These are phyloP conservation scores for Eclectus roratus DNA, from an alignment of 2,113 vertebrate species.

Conservation along the genomic window DNA sequence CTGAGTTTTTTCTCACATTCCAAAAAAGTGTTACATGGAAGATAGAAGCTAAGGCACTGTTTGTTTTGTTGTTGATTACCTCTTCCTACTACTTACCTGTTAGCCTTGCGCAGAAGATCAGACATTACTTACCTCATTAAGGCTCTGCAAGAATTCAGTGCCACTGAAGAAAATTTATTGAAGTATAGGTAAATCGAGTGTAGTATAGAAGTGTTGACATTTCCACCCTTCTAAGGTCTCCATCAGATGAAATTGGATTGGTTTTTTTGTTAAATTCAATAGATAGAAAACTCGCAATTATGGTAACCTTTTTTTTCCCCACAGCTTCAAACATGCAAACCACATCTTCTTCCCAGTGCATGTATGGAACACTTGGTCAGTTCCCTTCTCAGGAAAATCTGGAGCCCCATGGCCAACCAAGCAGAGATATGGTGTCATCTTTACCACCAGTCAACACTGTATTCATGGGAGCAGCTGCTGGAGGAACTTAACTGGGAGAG, in stretches of 20 bases:
- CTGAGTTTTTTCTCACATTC: neutral
- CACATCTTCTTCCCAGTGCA: conserved; percentile 86
- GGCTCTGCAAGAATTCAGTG: neutral
- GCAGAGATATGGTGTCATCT: conserved; percentile 85
- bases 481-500: conserved; percentile 76
- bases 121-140: neutral
- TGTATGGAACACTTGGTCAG: conserved; percentile 83
- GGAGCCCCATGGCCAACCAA: conserved; percentile 74
- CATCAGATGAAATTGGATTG: neutral
- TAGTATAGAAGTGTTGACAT: neutral
- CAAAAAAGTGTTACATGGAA: neutral
- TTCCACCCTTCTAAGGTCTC: neutral
- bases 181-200: neutral
- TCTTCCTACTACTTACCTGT: neutral
- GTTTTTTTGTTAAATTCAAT: neutral
- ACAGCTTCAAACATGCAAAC: conserved; percentile 79
- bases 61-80: neutral
- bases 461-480: conserved; percentile 90
- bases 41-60: rapidly evolving
- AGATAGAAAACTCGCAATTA: neutral
- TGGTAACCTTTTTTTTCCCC: neutral
- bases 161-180: neutral
- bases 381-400: conserved; percentile 84
- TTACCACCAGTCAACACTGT: conserved; percentile 97
- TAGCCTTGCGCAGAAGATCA: neutral